Base-by-base conservation (phyloP, 2,888 invertebrate genomes). In the Lapara coniferarum region DNA sequence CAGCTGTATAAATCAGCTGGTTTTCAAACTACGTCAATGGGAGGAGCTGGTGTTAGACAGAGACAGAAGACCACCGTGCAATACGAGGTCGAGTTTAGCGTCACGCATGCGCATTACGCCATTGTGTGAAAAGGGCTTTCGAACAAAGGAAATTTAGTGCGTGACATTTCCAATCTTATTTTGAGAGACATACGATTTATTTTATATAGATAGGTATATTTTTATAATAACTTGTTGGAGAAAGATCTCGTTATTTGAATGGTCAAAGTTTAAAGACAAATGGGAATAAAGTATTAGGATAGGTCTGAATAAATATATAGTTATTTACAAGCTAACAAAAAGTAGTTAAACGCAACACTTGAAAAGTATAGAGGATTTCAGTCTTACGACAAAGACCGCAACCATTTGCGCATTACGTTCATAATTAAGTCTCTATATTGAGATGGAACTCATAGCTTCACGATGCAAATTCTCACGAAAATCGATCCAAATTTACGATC, bases 31-130 rank as follows among this genome's bases (percentile, higher is more conserved):
- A n/a, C 14, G 7, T 66, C 53, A 30, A 59, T 68, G 19, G n/a
- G 59, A 19, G 58, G 69, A 66, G 16, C 69, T 74, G 71, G 66
- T 72, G 75, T 72, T 57, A 79, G 80, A 83, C 71, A 52, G 79
- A 78, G 79, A 78, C 71, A 59, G 69, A 67, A 68, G 66, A 73
- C 78, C 75, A 75, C 77, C 76, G 75, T 75, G 68, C 53, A 73
- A 68, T 74, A 72, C 85, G 85, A 85, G 85, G 85, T 85, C 85
- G 81, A 67, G 77, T 72, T 74, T 81, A 74, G 78, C 85, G 85
- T 85, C 85, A 85, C 77, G 71, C 73, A 74, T 80, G 78, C 63
- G 63, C 68, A 55, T 80, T 80, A 83, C 78, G 58, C 58, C 68
- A 68, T 63, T 69, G 46, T 53, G 76, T 79, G 77, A 78, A 81